Conservation (phyloP, 2,113 vertebrate genomes). For the Sapayoa aenigma region DNA sequence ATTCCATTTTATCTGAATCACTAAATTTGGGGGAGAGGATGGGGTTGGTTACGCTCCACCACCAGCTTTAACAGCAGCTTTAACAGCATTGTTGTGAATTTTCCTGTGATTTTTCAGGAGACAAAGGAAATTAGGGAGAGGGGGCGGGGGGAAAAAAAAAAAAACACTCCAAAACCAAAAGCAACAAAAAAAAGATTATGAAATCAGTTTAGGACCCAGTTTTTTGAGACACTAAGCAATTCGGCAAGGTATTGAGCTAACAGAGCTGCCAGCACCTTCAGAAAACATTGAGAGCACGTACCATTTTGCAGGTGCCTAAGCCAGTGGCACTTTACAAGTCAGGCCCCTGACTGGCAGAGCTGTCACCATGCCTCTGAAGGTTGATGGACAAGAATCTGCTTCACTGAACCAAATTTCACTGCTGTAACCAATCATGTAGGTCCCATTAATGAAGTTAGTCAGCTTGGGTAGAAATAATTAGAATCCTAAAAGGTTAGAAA, state of each 20-base stretch:
- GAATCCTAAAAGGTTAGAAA: not conserved
- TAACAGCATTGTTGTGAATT: not conserved
- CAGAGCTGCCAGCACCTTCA: not conserved
- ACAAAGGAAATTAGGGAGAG: not conserved
- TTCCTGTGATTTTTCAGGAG: not conserved
- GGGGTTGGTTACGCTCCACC: not conserved
- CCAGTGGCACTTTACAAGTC: not conserved
- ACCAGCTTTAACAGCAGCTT: not conserved
- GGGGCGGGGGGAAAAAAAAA: too few relatives aligned
- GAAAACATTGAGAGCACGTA: not conserved
- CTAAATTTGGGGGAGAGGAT: not conserved
- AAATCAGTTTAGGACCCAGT: not conserved
- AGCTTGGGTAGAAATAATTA: not conserved
- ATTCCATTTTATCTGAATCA: conserved; percentile 44
- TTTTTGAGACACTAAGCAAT: not conserved
- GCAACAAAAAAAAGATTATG: not conserved
- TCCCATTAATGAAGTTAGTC: not conserved
- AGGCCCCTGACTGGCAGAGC: not conserved
- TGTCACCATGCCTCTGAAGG: not conserved
- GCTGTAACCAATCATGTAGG: not conserved
- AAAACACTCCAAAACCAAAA: too few relatives aligned
- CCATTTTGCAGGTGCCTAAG: not conserved
- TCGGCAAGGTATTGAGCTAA: not conserved
- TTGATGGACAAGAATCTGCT: not conserved
- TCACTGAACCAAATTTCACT: not conserved